Base-by-base conservation (phyloP, 2,888 invertebrate species). In the Apotomis betuletana region DNA sequence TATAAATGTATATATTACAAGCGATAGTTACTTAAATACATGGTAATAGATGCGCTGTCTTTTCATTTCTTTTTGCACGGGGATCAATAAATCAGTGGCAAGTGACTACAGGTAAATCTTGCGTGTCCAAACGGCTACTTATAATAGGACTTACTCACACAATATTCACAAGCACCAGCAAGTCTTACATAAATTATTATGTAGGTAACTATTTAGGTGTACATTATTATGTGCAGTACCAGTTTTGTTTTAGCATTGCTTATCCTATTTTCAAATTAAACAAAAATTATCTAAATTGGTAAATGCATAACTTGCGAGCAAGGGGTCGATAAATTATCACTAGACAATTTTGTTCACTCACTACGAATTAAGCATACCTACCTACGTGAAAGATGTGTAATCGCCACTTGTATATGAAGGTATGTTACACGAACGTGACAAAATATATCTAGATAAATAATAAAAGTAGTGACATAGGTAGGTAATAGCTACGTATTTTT, bases 251-350 rank as follows among this genome's bases (percentile, higher is more conserved):
- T 3, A 9, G 5, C 10, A 49, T 49, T 27, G 9, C 49, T 9
- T 49, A 49, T 49, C 9, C 44, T 65, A 46, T 15, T 0, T 55
- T 46, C 10, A 36, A 51, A 36, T 13, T 61, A 51, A 64, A 65
- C 38, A 54, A 12, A 59, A 8, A 51, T 44, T 44, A 41, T 59
- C 36, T 41, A 46, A 54, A n/a, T 68, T 54, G 60, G 58, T 68
- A 61, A 68, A 68, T 61, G 68, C 61, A 61, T 5, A 27, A 36
- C 9, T 54, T 51, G 15, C 38, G 13, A 15, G 12, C 27, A 62
- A 36, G 36, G 1, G 62, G 49, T 51, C 62, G 54, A 41, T 64
- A 10, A 36, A 41, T 64, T 55, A 55, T 64, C 51, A 64, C 27
- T 55, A 55, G 52, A 41, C 52, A 8, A n/a, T 58, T 15, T 8